Percentiles rank a stretch among this genome's conserved stretches.
These are phyloP conservation scores for Pseudachorutes palmiensis DNA, from an alignment of 1,140 invertebrate genomes.

Conservation along the genomic window DNA sequence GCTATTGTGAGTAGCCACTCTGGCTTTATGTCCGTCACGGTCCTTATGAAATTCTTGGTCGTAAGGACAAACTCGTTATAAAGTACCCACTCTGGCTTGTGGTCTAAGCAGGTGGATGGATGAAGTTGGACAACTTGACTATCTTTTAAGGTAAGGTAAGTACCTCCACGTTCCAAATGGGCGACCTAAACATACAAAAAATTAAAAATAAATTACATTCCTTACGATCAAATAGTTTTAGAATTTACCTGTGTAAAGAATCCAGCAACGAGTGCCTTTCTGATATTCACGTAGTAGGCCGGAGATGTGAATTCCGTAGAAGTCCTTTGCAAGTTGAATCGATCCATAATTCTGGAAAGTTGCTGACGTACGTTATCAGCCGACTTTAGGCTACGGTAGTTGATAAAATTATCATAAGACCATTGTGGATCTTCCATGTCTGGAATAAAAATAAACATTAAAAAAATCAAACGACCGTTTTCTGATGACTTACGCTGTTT, in stretches of 20 bases:
- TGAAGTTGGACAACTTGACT: slow-evolving; percentile 98
- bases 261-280: slow-evolving; percentile 93
- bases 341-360: slow-evolving; percentile 76
- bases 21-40: slow-evolving; percentile 96
- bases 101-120: slow-evolving; percentile 95
- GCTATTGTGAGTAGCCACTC: slow-evolving; percentile 91
- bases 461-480: slow-evolving; percentile 2
- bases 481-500: slow-evolving; percentile 87
- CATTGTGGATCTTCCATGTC: slow-evolving; percentile 86
- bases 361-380: slow-evolving; percentile 78
- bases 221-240: background rate
- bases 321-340: slow-evolving; percentile 84
- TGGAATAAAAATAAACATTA: slow-evolving; percentile 38
- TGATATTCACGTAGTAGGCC: slow-evolving; percentile 98
- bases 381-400: slow-evolving; percentile 94
- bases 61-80: slow-evolving; percentile 99
- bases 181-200: slow-evolving; percentile 59
- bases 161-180: slow-evolving; percentile 87
- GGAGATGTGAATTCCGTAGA: slow-evolving; percentile 98
- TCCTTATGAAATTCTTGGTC: slow-evolving; percentile 98
- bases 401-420: slow-evolving; percentile 99
- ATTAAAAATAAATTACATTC: slow-evolving; percentile 1
- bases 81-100: slow-evolving; percentile 99
- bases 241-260: slow-evolving; percentile 95
- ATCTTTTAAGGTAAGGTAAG: slow-evolving; percentile 98